Evolutionary conservation across 92 coral and sea anemone species (phyloP), one percentile per base, ranked within the genome.

Genomic region (Pocillopora meandrina): DNA sequence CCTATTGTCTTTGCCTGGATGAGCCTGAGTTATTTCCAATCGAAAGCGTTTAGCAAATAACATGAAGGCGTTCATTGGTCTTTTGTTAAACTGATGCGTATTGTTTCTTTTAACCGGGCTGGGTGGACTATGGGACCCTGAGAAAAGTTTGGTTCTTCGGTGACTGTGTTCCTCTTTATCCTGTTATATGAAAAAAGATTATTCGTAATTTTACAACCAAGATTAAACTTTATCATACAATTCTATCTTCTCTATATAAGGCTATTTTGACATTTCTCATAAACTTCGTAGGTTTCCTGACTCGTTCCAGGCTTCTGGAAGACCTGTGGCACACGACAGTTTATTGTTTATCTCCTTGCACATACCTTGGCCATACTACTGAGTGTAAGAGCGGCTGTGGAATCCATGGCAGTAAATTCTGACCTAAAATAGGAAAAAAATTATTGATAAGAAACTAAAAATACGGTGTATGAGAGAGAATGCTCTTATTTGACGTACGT

Each of bases 51-150:
- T 91, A 12, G 99, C 99, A 77, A 97, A 97, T 80, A 97, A 75
- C 99, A 97, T 95, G 57, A 97, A 97, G 16, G 99, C 99, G 86
- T 97, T 97, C 99, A 97, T 97, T 3, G 99, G 99, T n/a, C 99
- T 91, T 80, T 95, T 95, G 77, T 88, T 89, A 33, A 92, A 87
- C 69, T 89, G 90, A 8, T 89, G 81, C 8, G 79, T 79, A 71
- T 89, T 84, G 52, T 88, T 90, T 72, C 90, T 71, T 65, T 85
- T 92, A 11, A 89, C n/a, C 7, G 87, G 83, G 26, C 83, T 71
- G 15, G 87, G 17, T 5, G 88, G 84, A 52, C 79, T 33, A 12
- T 81, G 78, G 9, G 73, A 64, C 80, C 56, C 87, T 17, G 77
- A 73, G 4, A 81, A 26, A 18, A 90, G 89, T 34, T 90, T 81